Evolutionary conservation across 2,797 vertebrate genomes (phyloP).

Genomic region (Hozukius guyotensis): DNA sequence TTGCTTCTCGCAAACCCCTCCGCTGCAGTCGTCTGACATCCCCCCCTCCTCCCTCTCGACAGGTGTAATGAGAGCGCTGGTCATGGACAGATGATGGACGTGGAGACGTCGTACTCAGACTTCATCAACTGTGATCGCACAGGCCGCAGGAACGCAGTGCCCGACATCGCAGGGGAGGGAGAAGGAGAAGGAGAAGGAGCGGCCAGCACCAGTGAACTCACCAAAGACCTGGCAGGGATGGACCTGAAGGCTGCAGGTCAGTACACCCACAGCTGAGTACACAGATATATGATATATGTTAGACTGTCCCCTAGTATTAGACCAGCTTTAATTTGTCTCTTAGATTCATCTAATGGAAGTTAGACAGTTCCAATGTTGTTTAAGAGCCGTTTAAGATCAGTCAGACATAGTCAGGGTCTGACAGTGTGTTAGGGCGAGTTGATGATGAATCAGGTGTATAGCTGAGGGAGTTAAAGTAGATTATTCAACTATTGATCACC

Average conservation of each 20-base stretch:
- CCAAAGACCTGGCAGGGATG: constrained; percentile 89
- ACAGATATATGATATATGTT: background rate
- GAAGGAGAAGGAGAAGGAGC: constrained; percentile 61
- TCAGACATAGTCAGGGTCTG: background rate
- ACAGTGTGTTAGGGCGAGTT: background rate
- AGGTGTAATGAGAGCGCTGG: constrained; percentile 85
- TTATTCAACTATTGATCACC: background rate
- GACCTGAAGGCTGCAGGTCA: constrained; percentile 83
- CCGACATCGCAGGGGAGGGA: constrained; percentile 89
- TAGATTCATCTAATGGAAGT: background rate
- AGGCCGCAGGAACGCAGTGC: constrained; percentile 95
- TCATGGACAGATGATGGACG: constrained; percentile 95
- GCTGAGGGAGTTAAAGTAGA: background rate
- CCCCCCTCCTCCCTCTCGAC: background rate
- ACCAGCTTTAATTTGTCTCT: background rate
- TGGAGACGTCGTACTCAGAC: constrained; percentile 94
- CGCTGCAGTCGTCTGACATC: constrained; percentile 18
- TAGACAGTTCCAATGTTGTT: background rate
- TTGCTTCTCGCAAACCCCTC: constrained; percentile 6
- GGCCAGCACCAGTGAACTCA: constrained; percentile 88
- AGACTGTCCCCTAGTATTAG: background rate
- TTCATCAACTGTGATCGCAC: constrained; percentile 96
- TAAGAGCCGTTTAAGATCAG: background rate
- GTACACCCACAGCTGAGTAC: background rate
- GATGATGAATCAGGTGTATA: background rate